phyloP scores from a whole-genome alignment of 2,888 invertebrate genomes.

The Harmothoe impar region DNA sequence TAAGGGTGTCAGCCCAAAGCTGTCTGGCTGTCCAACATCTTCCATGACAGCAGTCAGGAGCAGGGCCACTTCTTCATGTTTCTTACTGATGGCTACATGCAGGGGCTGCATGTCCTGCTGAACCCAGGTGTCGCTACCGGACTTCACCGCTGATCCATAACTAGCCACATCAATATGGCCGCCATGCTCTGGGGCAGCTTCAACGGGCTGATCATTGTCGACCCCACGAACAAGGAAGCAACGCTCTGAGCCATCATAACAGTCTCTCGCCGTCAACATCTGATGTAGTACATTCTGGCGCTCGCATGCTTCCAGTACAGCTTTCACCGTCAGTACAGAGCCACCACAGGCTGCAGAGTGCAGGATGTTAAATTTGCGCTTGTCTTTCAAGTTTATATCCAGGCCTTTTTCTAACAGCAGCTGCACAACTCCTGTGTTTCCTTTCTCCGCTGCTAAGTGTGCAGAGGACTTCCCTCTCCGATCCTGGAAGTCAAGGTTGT shows the following conservation, averaged over 20 bases:
- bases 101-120: conserved; percentile 43
- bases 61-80: conserved; percentile 1
- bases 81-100: conserved; percentile 27
- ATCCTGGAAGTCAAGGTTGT: conserved; percentile 24
- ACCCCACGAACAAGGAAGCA: conserved; percentile 48
- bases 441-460: conserved; percentile 45
- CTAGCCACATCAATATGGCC: conserved; percentile 55
- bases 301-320: background rate
- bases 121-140: conserved; percentile 36
- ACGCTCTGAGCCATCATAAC: conserved; percentile 43
- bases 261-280: background rate
- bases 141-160: conserved; percentile 44
- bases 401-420: background rate
- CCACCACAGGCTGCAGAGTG: conserved; percentile 22
- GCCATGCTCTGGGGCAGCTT: conserved; percentile 48
- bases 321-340: background rate
- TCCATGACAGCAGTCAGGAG: background rate
- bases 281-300: background rate
- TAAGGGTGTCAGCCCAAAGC: conserved; percentile 46
- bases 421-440: background rate
- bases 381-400: background rate
- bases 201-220: conserved; percentile 42
- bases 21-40: conserved; percentile 40
- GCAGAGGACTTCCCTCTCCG: background rate
- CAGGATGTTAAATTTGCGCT: conserved; percentile 25